Conservation (phyloP, 2,797 vertebrate species). For the Odontamblyopus rebecca region DNA sequence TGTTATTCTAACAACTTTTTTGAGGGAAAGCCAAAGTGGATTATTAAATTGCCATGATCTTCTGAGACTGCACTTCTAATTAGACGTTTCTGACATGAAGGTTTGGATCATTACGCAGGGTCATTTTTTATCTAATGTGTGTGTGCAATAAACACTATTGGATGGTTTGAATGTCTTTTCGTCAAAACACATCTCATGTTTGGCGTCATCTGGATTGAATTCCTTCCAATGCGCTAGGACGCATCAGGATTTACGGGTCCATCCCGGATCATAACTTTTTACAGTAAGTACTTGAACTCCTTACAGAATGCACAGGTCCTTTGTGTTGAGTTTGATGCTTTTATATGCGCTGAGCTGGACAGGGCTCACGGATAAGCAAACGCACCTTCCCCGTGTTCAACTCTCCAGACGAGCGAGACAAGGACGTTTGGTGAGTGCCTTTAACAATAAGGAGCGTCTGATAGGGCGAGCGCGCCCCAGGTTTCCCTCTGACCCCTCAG, state of each 20-base stretch:
- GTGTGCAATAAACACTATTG: conserved; percentile 1
- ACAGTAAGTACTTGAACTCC: conserved; percentile 19
- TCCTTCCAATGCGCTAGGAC: conserved; percentile 49
- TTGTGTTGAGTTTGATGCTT: conserved; percentile 71
- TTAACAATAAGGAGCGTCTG: conserved; percentile 34
- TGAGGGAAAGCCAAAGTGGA: background rate
- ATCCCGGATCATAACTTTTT: conserved; percentile 37
- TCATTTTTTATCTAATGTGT: background rate
- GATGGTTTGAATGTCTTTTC: background rate
- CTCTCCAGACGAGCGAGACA: conserved; percentile 46
- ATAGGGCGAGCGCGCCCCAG: conserved; percentile 28
- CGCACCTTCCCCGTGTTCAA: conserved; percentile 53
- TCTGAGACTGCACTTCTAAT: conserved; percentile 20
- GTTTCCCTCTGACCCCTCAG: conserved; percentile 50
- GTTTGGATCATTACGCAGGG: conserved; percentile 36
- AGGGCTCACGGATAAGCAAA: conserved; percentile 67
- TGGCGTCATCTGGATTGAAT: conserved; percentile 45
- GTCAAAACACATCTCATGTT: conserved; percentile 9
- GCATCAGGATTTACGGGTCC: conserved; percentile 32
- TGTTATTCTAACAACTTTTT: background rate
- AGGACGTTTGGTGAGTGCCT: conserved; percentile 42
- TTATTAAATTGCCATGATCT: conserved; percentile 5
- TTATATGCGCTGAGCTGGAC: conserved; percentile 79
- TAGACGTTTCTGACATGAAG: conserved; percentile 32
- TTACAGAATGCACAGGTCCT: conserved; percentile 79